phyloP scores from a whole-genome alignment of 1,140 invertebrate genomes.

The Phenacoccus solenopsis region DNA sequence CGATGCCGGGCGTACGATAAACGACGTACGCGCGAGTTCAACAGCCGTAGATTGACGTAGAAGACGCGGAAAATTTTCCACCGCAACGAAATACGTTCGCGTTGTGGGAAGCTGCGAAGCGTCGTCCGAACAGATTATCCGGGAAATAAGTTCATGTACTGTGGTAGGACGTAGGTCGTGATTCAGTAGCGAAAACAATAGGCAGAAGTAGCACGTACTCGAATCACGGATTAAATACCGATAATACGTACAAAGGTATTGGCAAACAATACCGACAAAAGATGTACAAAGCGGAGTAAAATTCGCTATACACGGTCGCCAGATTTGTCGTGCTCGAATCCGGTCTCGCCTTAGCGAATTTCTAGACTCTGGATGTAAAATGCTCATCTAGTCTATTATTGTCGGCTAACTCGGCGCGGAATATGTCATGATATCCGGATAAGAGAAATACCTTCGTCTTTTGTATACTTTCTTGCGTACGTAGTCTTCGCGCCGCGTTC shows the following conservation, averaged over 20 bases:
- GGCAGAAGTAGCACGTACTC: not conserved
- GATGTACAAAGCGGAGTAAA: slow-evolving; percentile 1
- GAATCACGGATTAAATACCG: slow-evolving; percentile 1
- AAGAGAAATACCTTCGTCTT: not conserved
- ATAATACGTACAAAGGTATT: not conserved
- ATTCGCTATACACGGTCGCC: not conserved
- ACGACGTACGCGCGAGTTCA: not conserved
- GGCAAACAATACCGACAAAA: slow-evolving; percentile 1
- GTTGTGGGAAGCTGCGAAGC: not conserved
- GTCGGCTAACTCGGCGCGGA: not conserved
- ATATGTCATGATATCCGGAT: not conserved
- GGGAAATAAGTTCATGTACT: not conserved
- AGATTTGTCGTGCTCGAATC: slow-evolving; percentile 1
- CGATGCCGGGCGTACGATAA: not conserved
- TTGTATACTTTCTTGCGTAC: not conserved
- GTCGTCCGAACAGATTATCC: too few species aligned
- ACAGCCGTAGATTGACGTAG: not conserved
- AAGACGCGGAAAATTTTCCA: not conserved
- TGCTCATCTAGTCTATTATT: not conserved
- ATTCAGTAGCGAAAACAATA: slow-evolving; percentile 2
- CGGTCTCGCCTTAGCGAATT: not conserved
- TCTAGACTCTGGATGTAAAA: not conserved
- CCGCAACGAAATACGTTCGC: not conserved
- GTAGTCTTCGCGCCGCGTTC: too few species aligned
- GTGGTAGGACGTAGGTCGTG: not conserved